These are phyloP conservation scores for Erynnis tages DNA, from an alignment of 2,888 invertebrate species.

Conservation along the genomic window DNA sequence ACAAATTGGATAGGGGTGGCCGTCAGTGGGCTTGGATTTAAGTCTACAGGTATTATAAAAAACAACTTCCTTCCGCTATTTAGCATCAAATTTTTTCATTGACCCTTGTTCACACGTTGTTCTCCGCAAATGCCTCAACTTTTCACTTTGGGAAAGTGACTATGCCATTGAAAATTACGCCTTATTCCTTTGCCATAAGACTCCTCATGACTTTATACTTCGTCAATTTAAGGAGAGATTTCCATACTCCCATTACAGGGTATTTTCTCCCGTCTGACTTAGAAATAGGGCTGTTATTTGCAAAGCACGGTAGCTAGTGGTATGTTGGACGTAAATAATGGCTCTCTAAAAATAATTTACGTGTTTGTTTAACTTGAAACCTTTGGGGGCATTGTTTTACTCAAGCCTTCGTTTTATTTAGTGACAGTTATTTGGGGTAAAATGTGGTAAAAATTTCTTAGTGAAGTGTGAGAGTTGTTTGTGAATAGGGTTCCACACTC, in stretches of 20 bases:
- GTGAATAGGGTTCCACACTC: too few relatives aligned
- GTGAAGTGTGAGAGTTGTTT: neutral
- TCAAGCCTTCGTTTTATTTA: slow-evolving; percentile 27
- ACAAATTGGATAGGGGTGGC: too few relatives aligned
- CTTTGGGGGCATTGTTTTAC: slow-evolving; percentile 28
- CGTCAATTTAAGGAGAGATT: slow-evolving; percentile 15
- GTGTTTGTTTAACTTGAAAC: slow-evolving; percentile 28
- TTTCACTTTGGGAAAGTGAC: slow-evolving; percentile 11
- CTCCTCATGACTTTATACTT: slow-evolving; percentile 3
- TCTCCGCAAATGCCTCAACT: slow-evolving; percentile 22
- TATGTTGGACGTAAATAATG: slow-evolving; percentile 25
- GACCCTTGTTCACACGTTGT: slow-evolving; percentile 25
- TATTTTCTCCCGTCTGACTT: slow-evolving; percentile 10
- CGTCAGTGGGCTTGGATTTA: too few relatives aligned
- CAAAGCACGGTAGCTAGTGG: slow-evolving; percentile 4
- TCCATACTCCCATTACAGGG: slow-evolving; percentile 15
- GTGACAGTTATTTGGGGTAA: slow-evolving; percentile 21
- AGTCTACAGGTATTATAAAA: too few relatives aligned
- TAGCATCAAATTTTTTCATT: slow-evolving; percentile 27
- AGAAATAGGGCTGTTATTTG: slow-evolving; percentile 45
- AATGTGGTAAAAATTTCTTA: slow-evolving; percentile 4
- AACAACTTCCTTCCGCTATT: slow-evolving; percentile 18
- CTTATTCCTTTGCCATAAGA: slow-evolving; percentile 14
- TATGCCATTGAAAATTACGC: neutral
- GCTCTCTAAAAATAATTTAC: slow-evolving; percentile 28